These are phyloP conservation scores for Pholis gunnellus DNA, from an alignment of 2,113 vertebrate genomes.

Conservation along the genomic window DNA sequence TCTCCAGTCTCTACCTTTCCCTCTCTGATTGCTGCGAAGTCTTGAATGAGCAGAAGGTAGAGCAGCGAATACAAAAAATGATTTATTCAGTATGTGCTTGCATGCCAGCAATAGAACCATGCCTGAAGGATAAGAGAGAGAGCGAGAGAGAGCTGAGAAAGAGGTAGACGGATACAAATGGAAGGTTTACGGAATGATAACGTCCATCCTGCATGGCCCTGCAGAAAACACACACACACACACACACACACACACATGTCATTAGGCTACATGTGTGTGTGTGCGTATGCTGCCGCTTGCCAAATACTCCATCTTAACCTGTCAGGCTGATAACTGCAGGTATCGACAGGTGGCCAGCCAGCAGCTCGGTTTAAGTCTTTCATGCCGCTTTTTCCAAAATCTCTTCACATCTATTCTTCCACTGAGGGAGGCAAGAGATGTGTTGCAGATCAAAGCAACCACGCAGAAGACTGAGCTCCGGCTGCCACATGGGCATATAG, in stretches of 20 bases:
- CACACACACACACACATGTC: slow-evolving; percentile 6
- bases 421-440: not conserved
- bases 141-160: not conserved
- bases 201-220: slow-evolving; percentile 43
- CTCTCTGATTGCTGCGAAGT: slow-evolving; percentile 24
- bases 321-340: slow-evolving; percentile 61
- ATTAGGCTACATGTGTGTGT: not conserved
- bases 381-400: slow-evolving; percentile 31
- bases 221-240: slow-evolving; percentile 40
- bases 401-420: slow-evolving; percentile 4
- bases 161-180: slow-evolving; percentile 9
- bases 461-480: slow-evolving; percentile 31
- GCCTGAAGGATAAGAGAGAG: slow-evolving; percentile 23
- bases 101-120: slow-evolving; percentile 12
- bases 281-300: slow-evolving; percentile 33
- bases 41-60: slow-evolving; percentile 27
- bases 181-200: slow-evolving; percentile 44
- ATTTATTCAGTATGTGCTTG: slow-evolving; percentile 28
- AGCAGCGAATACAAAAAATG: slow-evolving; percentile 13
- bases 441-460: slow-evolving; percentile 31
- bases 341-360: slow-evolving; percentile 50
- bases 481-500: slow-evolving; percentile 33
- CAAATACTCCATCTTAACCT: slow-evolving; percentile 56
- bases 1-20: not conserved
- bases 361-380: slow-evolving; percentile 29